Conservation (phyloP, 2,113 vertebrate genomes). For the Erythrocercus mccallii region DNA sequence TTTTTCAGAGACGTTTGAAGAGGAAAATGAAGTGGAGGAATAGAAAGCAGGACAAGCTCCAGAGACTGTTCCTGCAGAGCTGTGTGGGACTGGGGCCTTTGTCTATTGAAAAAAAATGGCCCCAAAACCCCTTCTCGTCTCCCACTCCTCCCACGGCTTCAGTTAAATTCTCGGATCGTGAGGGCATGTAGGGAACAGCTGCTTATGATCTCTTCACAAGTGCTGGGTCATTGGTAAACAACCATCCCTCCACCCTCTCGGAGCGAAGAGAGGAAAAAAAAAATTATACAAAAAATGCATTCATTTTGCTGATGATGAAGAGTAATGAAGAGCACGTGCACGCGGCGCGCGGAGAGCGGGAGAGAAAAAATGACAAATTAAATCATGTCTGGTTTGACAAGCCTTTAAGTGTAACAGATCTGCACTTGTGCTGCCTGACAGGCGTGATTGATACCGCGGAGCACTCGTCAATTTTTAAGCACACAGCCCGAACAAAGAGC, state of each 20-base stretch:
- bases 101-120: constrained; percentile 20
- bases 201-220: constrained; percentile 69
- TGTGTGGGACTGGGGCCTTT: constrained; percentile 7
- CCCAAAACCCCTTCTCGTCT: neutral
- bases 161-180: constrained; percentile 31
- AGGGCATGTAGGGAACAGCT: constrained; percentile 65
- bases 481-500: constrained; percentile 75
- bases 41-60: neutral
- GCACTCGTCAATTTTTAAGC: constrained; percentile 73
- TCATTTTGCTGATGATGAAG: constrained; percentile 63
- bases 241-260: constrained; percentile 30
- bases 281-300: constrained; percentile 65
- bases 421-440: constrained; percentile 71
- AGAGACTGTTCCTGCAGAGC: neutral
- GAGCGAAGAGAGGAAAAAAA: neutral
- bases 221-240: constrained; percentile 69
- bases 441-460: constrained; percentile 72
- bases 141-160: constrained; percentile 36
- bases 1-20: neutral
- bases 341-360: constrained; percentile 2
- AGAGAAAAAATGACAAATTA: constrained; percentile 72
- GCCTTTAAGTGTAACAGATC: constrained; percentile 76
- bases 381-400: constrained; percentile 75
- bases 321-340: constrained; percentile 72
- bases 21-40: neutral